Conservation (phyloP, 2,797 vertebrate genomes). For the Pipistrellus nathusii region DNA sequence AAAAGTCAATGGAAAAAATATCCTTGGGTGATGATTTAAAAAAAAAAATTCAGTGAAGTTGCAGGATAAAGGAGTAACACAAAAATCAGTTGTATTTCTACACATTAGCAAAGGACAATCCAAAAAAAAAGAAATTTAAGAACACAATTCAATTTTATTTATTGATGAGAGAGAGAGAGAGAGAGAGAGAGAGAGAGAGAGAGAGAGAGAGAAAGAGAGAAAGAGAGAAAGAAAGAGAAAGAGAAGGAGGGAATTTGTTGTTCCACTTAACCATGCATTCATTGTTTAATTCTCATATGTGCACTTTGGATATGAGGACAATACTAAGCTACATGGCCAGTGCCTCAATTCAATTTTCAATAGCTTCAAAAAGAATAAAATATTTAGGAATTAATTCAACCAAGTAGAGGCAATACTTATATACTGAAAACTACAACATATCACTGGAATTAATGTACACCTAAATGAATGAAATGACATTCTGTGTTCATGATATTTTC, state of each 20-base stretch:
- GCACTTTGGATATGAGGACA: background rate
- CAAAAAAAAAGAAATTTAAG: background rate
- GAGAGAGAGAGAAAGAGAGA: no score
- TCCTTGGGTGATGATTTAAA: no score
- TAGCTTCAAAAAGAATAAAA: background rate
- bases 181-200: no score
- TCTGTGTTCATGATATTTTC: background rate
- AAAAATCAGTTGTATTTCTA: constrained; percentile 12
- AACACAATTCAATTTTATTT: background rate
- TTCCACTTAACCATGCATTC: background rate
- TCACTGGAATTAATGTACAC: background rate
- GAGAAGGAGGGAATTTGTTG: background rate
- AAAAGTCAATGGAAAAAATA: no score
- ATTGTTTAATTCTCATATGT: background rate
- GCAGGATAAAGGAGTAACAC: background rate
- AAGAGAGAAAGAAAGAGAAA: no score
- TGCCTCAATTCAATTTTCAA: background rate
- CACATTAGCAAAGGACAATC: background rate
- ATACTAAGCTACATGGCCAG: background rate
- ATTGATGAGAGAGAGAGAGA: no score
- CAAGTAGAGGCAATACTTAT: background rate
- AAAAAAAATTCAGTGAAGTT: background rate
- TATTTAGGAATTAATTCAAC: background rate
- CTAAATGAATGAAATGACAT: background rate
- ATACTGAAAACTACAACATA: background rate